A percentile compares a stretch with the other conserved stretches of the same genome.
Evolutionary conservation across 2,113 vertebrate species (phyloP).

Genomic region (zebrafish (Danio rerio)): GRCz12tu NC_133184.1:42346001-42346500

Average conservation of each 20-base stretch:
- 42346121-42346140: constrained; percentile 68
- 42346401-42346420: no score
- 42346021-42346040: background rate
- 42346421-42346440: background rate
- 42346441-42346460: background rate
- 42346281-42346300: constrained; percentile 67
- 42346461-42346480: background rate
- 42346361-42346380: constrained; percentile 57
- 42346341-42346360: constrained; percentile 66
- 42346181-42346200: background rate
- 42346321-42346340: constrained; percentile 72
- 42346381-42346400: constrained; percentile 1
- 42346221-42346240: background rate
- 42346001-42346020: background rate
- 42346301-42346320: constrained; percentile 41
- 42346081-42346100: constrained; percentile 66
- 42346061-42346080: constrained; percentile 57
- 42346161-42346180: constrained; percentile 44
- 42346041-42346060: constrained; percentile 16
- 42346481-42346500: constrained; percentile 53
- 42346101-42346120: constrained; percentile 61
- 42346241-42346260: background rate
- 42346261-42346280: constrained; percentile 51
- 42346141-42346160: constrained; percentile 68
- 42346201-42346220: no score